Evolutionary conservation across 2,888 invertebrate genomes (phyloP), one percentile per base, ranked within the genome.

Genomic region (Latheticus oryzae): DNA sequence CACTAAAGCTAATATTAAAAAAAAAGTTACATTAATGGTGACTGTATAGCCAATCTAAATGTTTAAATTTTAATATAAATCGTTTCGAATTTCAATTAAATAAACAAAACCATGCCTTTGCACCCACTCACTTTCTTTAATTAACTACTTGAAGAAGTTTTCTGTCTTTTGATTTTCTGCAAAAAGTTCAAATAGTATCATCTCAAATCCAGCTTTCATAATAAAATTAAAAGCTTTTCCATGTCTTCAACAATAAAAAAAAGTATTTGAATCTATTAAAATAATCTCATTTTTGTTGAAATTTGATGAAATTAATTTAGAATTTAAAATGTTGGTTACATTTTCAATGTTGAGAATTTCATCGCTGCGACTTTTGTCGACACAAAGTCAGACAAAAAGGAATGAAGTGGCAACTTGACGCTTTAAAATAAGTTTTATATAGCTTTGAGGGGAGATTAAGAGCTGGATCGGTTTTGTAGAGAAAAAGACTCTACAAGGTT

Each of bases 391-490:
- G 32, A 32, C 32, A 45, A 45, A n/a, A 32, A 45, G 45, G 32
- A 21, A 45, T 45, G 45, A 45, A 45, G 45, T 45, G 32, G 45
- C 30, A 45, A 45, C 32, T 45, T 32, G 45, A 45, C 45, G 32
- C 45, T 45, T 12, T 32, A 45, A 45, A 45, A 42, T 42, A 42
- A 42, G 28, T 42, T 42, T 42, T 26, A 28, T 42, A 42, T 42
- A 17, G 42, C 42, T 42, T 42, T 42, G 32, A 32, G 42, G 15
- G 15, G 45, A 32, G 5, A 28, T 42, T 42, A 28, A 32, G 45
- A 42, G 28, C 35, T 5, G 28, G 23, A 42, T 42, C 42, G 42
- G 28, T 42, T 16, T 26, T 16, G 26, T 15, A 11, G 12, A n/a
- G 28, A 1, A 5, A 28, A 42, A 42, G 28, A 15, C 13, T n/a